phyloP scores from a whole-genome alignment of 2,113 vertebrate species.

The Hiodon tergisus region DNA sequence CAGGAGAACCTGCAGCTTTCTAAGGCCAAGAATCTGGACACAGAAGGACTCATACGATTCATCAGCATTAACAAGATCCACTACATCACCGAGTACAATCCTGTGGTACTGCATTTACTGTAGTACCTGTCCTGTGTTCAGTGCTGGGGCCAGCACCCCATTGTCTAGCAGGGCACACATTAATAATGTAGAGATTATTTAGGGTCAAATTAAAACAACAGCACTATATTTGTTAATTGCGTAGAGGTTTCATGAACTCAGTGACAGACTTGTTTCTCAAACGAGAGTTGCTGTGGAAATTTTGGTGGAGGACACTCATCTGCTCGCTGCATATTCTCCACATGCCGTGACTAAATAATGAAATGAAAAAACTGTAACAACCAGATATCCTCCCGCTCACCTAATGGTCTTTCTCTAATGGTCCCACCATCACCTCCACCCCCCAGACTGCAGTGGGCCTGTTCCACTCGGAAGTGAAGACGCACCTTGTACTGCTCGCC shows the following conservation, averaged over 20 bases:
- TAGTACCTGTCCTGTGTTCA: no score
- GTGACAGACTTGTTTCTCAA: no score
- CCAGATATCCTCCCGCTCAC: background rate
- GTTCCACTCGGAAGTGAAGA: conserved; percentile 70
- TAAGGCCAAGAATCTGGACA: conserved; percentile 54
- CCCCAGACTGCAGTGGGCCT: conserved; percentile 75
- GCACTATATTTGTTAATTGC: no score
- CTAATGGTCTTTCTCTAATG: background rate
- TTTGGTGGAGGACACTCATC: no score
- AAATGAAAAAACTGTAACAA: background rate
- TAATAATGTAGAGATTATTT: no score
- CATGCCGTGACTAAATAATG: no score
- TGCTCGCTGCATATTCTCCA: no score
- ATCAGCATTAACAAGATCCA: conserved; percentile 70
- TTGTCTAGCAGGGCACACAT: no score
- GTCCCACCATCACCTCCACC: conserved; percentile 24
- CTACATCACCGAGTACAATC: conserved; percentile 82
- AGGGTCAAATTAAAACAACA: no score
- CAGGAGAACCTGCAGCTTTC: conserved; percentile 62
- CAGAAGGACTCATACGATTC: conserved; percentile 67
- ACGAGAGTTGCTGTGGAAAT: no score
- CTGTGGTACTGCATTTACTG: conserved; percentile 59
- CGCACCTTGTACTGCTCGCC: conserved; percentile 79
- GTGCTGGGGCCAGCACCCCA: no score
- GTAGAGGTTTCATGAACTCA: no score